Percentiles rank a stretch among this genome's conserved stretches.
phyloP scores from a whole-genome alignment of 1,140 invertebrate genomes.

The Gonatopus flavifemur region DNA sequence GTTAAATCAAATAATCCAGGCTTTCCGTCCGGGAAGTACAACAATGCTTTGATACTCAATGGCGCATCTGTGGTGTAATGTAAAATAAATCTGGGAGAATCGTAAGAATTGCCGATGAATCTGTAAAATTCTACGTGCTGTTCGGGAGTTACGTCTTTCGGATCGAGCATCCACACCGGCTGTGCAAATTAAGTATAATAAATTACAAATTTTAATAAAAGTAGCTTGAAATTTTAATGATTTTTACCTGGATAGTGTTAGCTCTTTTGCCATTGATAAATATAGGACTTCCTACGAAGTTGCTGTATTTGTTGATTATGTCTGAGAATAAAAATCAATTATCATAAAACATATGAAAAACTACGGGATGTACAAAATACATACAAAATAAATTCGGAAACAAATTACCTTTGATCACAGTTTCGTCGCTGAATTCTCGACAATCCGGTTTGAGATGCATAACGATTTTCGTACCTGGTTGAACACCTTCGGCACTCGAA shows the following conservation, averaged over 20 bases:
- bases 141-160: conserved; percentile 81
- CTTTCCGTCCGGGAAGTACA: conserved; percentile 92
- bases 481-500: conserved; percentile 77
- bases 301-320: conserved; percentile 95
- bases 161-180: conserved; percentile 91
- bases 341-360: background rate
- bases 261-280: conserved; percentile 84
- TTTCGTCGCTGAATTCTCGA: conserved; percentile 86
- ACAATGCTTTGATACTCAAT: conserved; percentile 83
- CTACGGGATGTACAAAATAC: background rate
- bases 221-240: conserved; percentile 3
- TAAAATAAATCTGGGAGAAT: conserved; percentile 79
- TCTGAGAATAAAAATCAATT: conserved; percentile 59
- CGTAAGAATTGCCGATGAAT: conserved; percentile 83
- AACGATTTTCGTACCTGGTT: conserved; percentile 91
- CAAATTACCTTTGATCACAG: conserved; percentile 71
- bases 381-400: conserved; percentile 8
- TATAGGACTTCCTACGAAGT: conserved; percentile 93
- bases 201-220: conserved; percentile 7
- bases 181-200: conserved; percentile 47
- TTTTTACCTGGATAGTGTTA: conserved; percentile 77
- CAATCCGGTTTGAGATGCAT: conserved; percentile 85
- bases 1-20: conserved; percentile 89
- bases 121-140: conserved; percentile 91
- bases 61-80: conserved; percentile 90